These are phyloP conservation scores for Trachurus trachurus DNA, from an alignment of 2,797 vertebrate genomes.

Conservation along the genomic window DNA sequence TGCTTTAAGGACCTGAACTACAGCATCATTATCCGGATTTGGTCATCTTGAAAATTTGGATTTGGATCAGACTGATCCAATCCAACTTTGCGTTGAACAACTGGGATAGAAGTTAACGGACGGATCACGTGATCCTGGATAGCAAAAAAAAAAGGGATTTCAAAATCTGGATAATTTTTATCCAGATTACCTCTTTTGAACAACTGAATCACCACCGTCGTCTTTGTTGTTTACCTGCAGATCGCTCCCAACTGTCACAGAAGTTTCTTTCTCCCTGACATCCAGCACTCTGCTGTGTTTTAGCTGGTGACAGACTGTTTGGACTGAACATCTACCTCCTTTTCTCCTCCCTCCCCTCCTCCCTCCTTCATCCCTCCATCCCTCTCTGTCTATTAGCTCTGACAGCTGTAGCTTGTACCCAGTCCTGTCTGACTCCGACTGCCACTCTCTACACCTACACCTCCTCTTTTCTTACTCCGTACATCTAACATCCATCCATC, in stretches of 20 bases:
- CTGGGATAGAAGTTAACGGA: too few relatives aligned
- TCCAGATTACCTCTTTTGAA: too few relatives aligned
- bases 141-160: too few relatives aligned
- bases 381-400: conserved; percentile 74
- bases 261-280: conserved; percentile 42
- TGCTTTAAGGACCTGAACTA: too few relatives aligned
- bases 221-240: neutral
- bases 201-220: too few relatives aligned
- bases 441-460: conserved; percentile 18
- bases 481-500: too few relatives aligned
- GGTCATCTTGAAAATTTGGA: too few relatives aligned
- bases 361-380: conserved; percentile 41
- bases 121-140: too few relatives aligned
- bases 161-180: too few relatives aligned
- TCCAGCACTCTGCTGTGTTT: conserved; percentile 35
- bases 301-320: conserved; percentile 70
- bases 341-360: neutral
- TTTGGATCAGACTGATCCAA: too few relatives aligned
- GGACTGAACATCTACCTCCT: conserved; percentile 54
- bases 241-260: conserved; percentile 12
- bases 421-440: conserved; percentile 51
- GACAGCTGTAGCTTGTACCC: conserved; percentile 69
- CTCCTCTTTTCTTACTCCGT: neutral
- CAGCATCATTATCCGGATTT: too few relatives aligned
- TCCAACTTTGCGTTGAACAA: too few relatives aligned